Percentiles rank a stretch among this genome's conserved stretches.
Conservation (phyloP, 2,888 invertebrate genomes). For the Sinohyriopsis cumingii region DNA sequence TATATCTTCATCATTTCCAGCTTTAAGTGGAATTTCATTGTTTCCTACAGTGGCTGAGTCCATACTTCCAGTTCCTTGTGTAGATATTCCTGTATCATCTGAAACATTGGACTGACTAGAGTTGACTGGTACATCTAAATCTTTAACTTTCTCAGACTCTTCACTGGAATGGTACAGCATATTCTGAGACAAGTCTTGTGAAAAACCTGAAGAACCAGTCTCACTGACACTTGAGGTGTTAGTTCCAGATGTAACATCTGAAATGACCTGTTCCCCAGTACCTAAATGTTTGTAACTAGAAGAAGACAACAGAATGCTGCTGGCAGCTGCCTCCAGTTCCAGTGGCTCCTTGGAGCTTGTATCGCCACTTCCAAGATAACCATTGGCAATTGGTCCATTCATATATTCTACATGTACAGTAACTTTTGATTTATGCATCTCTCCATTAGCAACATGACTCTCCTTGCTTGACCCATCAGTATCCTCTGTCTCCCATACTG, state of each 20-base stretch:
- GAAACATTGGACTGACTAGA: too few relatives aligned
- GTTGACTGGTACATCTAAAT: too few relatives aligned
- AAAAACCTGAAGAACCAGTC: neutral
- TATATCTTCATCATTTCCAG: constrained; percentile 1
- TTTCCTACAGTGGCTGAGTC: too few relatives aligned
- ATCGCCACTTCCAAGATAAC: neutral
- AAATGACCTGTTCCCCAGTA: neutral
- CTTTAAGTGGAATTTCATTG: neutral
- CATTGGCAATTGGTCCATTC: neutral
- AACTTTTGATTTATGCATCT: neutral
- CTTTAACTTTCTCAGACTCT: too few relatives aligned
- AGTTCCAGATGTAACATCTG: neutral
- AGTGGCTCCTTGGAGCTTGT: neutral
- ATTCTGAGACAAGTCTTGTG: too few relatives aligned
- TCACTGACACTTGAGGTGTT: too few relatives aligned
- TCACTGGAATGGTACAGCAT: too few relatives aligned
- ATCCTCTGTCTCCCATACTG: too few relatives aligned
- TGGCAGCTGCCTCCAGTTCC: neutral
- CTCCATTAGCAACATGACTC: neutral
- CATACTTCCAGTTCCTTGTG: too few relatives aligned
- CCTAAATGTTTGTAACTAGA: too few relatives aligned
- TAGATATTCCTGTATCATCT: too few relatives aligned
- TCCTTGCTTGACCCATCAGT: too few relatives aligned
- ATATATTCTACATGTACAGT: neutral
- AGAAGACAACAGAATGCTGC: neutral